These are phyloP conservation scores for Conus canariensis DNA, from an alignment of 2,888 invertebrate genomes.

Conservation along the genomic window DNA sequence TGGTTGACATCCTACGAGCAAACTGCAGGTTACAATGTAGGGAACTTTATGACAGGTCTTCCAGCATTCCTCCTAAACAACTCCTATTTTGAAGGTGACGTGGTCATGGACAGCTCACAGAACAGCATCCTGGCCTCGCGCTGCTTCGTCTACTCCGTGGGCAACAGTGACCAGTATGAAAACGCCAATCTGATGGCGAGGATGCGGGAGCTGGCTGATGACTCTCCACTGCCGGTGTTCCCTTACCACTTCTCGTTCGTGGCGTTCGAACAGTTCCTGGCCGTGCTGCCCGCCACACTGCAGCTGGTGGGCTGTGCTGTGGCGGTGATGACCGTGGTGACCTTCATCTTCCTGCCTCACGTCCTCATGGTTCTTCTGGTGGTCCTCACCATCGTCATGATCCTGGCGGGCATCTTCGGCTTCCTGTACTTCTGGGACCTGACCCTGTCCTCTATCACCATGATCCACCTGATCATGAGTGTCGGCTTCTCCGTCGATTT, in stretches of 20 bases:
- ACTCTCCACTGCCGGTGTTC: slow-evolving; percentile 57
- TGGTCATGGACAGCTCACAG: slow-evolving; percentile 49
- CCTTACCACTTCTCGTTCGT: slow-evolving; percentile 66
- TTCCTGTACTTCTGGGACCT: slow-evolving; percentile 67
- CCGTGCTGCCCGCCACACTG: slow-evolving; percentile 66
- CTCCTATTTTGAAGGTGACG: slow-evolving; percentile 45
- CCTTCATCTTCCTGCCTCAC: slow-evolving; percentile 70
- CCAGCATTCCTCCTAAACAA: slow-evolving; percentile 6
- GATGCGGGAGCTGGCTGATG: slow-evolving; percentile 63
- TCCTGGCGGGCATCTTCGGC: slow-evolving; percentile 69
- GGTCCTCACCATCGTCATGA: slow-evolving; percentile 64
- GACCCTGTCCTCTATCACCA: slow-evolving; percentile 70
- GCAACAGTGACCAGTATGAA: slow-evolving; percentile 87
- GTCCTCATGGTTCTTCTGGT: slow-evolving; percentile 66
- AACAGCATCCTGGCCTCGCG: slow-evolving; percentile 86
- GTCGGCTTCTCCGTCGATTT: slow-evolving; percentile 73
- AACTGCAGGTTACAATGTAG: slow-evolving; percentile 41
- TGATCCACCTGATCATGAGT: slow-evolving; percentile 72
- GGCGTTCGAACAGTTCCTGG: slow-evolving; percentile 69
- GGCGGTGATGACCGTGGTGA: slow-evolving; percentile 66
- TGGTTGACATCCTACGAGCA: slow-evolving; percentile 46
- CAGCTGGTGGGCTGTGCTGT: slow-evolving; percentile 66
- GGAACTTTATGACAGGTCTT: slow-evolving; percentile 38
- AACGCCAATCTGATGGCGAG: slow-evolving; percentile 64
- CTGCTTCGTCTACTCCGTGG: slow-evolving; percentile 80